Evolutionary conservation across 1,140 invertebrate species (phyloP), one percentile per base, ranked within the genome.

Genomic region (Augochlora pura): DNA sequence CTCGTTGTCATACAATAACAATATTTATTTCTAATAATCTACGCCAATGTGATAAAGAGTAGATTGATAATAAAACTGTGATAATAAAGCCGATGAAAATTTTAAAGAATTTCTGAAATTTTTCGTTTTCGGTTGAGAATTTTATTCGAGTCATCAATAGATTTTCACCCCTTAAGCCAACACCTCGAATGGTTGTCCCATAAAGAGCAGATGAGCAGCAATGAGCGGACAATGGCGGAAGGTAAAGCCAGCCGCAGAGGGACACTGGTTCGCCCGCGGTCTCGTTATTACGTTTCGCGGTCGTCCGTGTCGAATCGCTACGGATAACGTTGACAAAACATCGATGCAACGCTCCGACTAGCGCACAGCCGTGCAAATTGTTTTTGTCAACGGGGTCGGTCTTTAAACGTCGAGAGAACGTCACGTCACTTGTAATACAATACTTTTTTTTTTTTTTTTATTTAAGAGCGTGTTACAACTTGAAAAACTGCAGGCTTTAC

Each of bases 201-300:
- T 60, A 63, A 62, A 73, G 62, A 39, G 14, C 62, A 32, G 23
- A 27, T 14, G 49, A 74, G 63, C 42, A 68, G 59, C 57, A 83
- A 59, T 39, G 23, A 59, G 60, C 39, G 57, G 74, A 81, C 81
- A 83, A 60, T 23, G 32, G 54, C 57, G 39, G 66, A 79, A 75
- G 70, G 62, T 68, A 73, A 54, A 60, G 27, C 49, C 32, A 12
- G 60, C 49, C 59, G 76, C 75, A 66, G 64, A 74, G 71, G 65
- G 62, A 83, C 65, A 66, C 70, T 16, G 39, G 81, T 74, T 65
- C 62, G 79, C 54, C 82, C 70, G 77, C 39, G 81, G 81, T 83
- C 77, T 80, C 81, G 71, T 84, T 84, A 85, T 85, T 85, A 78
- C 83, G 71, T 85, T 83, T 83, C 77, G 83, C 68, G 83, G 83